Conservation (phyloP, 2,888 invertebrate genomes). For the Idaea biselata region DNA sequence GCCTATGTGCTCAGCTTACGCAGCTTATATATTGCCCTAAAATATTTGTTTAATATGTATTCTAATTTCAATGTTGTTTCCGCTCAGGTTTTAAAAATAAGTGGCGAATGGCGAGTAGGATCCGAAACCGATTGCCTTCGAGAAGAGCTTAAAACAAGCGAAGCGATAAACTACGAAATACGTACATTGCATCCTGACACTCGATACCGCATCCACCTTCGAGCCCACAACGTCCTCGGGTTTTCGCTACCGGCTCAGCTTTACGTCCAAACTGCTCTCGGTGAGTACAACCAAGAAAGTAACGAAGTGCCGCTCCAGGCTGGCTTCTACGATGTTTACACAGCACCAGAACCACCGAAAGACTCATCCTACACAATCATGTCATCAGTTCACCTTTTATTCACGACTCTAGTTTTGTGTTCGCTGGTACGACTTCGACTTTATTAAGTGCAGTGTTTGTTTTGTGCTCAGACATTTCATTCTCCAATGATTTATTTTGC, state of each 20-base stretch:
- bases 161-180: slow-evolving; percentile 84
- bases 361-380: slow-evolving; percentile 54
- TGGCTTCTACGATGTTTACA: slow-evolving; percentile 77
- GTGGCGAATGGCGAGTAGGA: slow-evolving; percentile 83
- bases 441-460: slow-evolving; percentile 46
- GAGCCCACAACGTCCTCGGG: slow-evolving; percentile 93
- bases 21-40: too few relatives aligned
- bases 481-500: slow-evolving; percentile 38
- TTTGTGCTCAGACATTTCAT: slow-evolving; percentile 42
- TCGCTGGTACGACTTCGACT: slow-evolving; percentile 59
- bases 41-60: not conserved
- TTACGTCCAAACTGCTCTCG: slow-evolving; percentile 91
- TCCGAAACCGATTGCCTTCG: slow-evolving; percentile 79
- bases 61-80: slow-evolving; percentile 2
- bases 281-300: slow-evolving; percentile 85
- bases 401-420: slow-evolving; percentile 53
- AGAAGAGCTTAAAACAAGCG: slow-evolving; percentile 82
- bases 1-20: too few relatives aligned
- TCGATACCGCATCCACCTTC: slow-evolving; percentile 90
- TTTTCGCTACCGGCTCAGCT: slow-evolving; percentile 88
- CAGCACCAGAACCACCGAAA: slow-evolving; percentile 57
- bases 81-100: slow-evolving; percentile 83
- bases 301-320: slow-evolving; percentile 70
- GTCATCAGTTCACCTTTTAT: slow-evolving; percentile 53
- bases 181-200: slow-evolving; percentile 87